Conservation (phyloP, 2,797 vertebrate species). For the Distichodus sexfasciatus region DNA sequence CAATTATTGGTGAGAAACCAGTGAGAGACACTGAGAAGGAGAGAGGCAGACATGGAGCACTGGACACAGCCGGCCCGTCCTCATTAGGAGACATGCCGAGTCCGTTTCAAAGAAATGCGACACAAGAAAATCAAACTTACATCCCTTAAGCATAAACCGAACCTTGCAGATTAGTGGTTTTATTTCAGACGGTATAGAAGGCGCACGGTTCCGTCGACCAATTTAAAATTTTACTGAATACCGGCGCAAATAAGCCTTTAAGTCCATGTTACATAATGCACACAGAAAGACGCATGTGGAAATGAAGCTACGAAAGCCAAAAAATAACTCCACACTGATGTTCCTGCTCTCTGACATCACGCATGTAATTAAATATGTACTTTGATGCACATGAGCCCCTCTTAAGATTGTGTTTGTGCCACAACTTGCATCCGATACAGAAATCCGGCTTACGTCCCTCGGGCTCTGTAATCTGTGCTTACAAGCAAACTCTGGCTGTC, state of each 20-base stretch:
- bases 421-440: background rate
- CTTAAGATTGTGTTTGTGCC: constrained; percentile 1
- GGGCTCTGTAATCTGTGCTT: background rate
- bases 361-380: constrained; percentile 10
- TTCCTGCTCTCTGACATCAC: background rate
- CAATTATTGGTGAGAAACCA: constrained; percentile 12
- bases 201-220: too few relatives aligned
- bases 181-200: too few relatives aligned
- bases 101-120: constrained; percentile 1
- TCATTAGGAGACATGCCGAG: constrained; percentile 27
- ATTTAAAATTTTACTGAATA: too few relatives aligned
- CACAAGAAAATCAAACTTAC: background rate
- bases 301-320: background rate
- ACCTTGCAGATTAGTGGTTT: too few relatives aligned
- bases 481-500: background rate
- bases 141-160: constrained; percentile 11
- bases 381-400: background rate
- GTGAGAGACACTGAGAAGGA: background rate
- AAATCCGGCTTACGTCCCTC: background rate
- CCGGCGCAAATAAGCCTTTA: too few relatives aligned
- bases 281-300: too few relatives aligned
- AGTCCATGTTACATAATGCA: too few relatives aligned
- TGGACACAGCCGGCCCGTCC: background rate
- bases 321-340: background rate
- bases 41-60: background rate